Conservation (phyloP, 2,113 vertebrate species). For the Callipepla californica region DNA sequence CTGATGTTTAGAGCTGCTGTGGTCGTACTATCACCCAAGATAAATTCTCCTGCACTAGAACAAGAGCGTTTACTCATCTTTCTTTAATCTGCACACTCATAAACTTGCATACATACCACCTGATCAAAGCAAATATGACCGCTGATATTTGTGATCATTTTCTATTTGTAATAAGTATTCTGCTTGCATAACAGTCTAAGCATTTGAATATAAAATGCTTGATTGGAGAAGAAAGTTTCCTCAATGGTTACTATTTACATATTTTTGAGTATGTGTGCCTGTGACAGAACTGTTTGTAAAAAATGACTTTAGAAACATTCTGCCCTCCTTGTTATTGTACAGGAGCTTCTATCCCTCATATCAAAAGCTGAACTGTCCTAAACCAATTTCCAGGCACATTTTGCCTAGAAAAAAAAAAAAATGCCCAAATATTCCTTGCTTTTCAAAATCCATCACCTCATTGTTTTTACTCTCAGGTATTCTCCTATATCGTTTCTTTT, state of each 20-base stretch:
- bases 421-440: background rate
- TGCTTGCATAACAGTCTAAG: background rate
- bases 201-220: background rate
- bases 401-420: background rate
- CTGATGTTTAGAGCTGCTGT: background rate
- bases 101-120: slow-evolving; percentile 10
- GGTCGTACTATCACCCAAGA: background rate
- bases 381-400: background rate
- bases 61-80: background rate
- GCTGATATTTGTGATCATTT: background rate
- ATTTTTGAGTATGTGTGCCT: background rate
- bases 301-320: background rate
- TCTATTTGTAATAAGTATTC: background rate
- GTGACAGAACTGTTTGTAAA: background rate
- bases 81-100: background rate
- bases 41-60: background rate
- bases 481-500: background rate
- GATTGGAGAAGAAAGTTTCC: background rate
- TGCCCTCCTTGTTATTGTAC: background rate
- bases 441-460: background rate
- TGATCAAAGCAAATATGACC: background rate
- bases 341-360: background rate
- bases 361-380: background rate
- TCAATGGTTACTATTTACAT: background rate
- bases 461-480: background rate